Percentiles rank a stretch among this genome's conserved stretches.
Evolutionary conservation across 2,888 invertebrate genomes (phyloP).

Genomic region (Mimas tiliae): DNA sequence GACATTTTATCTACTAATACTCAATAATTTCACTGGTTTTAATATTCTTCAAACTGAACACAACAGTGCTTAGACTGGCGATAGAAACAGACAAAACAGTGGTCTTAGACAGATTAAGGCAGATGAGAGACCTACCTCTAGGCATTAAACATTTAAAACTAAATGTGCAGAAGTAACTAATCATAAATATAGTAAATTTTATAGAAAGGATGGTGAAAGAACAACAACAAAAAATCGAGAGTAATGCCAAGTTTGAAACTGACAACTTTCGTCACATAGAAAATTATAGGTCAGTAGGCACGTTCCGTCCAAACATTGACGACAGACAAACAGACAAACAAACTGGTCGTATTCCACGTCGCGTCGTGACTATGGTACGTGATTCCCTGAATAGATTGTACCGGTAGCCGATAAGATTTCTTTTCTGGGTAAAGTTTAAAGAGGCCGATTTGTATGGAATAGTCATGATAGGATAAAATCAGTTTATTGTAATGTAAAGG

Average conservation of each 20-base stretch:
- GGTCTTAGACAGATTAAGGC: too few relatives aligned
- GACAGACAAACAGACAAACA: constrained; percentile 9
- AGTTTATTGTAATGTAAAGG: background rate
- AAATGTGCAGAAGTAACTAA: too few relatives aligned
- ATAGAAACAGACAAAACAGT: too few relatives aligned
- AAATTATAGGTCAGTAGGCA: constrained; percentile 9
- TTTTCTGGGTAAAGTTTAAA: constrained; percentile 14
- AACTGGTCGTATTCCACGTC: background rate
- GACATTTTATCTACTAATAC: too few relatives aligned
- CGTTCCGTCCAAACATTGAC: background rate
- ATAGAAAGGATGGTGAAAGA: too few relatives aligned
- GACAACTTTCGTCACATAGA: background rate
- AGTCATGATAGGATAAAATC: background rate
- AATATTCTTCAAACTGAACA: too few relatives aligned
- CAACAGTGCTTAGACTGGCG: too few relatives aligned
- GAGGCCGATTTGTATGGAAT: constrained; percentile 12
- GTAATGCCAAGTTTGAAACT: background rate
- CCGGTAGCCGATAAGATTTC: constrained; percentile 18
- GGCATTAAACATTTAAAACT: too few relatives aligned
- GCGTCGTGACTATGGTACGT: constrained; percentile 6
- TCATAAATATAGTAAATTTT: too few relatives aligned
- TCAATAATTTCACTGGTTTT: too few relatives aligned
- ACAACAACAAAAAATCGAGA: background rate
- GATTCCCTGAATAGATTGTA: constrained; percentile 9
- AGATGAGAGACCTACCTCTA: too few relatives aligned